Evolutionary conservation across 1,140 invertebrate genomes (phyloP), one percentile per base, ranked within the genome.

Genomic region (Heliconius himera): DNA sequence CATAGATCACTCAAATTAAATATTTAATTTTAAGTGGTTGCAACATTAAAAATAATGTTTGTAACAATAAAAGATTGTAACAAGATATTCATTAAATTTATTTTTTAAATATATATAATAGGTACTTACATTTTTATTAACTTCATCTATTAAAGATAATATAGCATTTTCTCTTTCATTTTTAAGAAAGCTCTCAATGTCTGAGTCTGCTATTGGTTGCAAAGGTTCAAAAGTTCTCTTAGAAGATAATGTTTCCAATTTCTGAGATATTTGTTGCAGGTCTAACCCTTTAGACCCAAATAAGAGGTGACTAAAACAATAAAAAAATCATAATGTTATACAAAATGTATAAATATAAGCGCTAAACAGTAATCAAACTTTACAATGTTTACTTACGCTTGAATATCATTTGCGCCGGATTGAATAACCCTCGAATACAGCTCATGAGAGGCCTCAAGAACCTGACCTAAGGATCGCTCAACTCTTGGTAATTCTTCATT

Each of bases 131-230:
- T 87, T 89, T 82, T 89, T 87, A 80, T 89, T 89, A 71, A 98
- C 97, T 90, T 98, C 97, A 92, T 99, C 98, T 86, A 99, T 98
- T 11, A 98, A 96, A 33, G 97, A 97, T 6, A 99, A 94, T 87
- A 99, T 97, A 29, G 98, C 98, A 96, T 99, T 99, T 95, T 99
- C 98, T 76, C 98, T 96, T 95, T 99, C 98, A 96, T 99, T 99
- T 93, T 97, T 97, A 5, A 99, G 93, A 92, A 97, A 99, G 85
- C 97, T 98, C 86, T 97, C 95, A 81, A 98, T 97, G 94, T 99
- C 98, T 38, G 97, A 97, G 88, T 99, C 98, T 72, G 96, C 96
- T 56, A 98, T 97, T 2, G 98, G 98, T 94, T 99, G 98, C 49
- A 99, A 94, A 1, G 98, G 97, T 90, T 99, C 98, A 94, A 98